Evolutionary conservation across 2,888 invertebrate species (phyloP).

Genomic region (Acleris holmiana): DNA sequence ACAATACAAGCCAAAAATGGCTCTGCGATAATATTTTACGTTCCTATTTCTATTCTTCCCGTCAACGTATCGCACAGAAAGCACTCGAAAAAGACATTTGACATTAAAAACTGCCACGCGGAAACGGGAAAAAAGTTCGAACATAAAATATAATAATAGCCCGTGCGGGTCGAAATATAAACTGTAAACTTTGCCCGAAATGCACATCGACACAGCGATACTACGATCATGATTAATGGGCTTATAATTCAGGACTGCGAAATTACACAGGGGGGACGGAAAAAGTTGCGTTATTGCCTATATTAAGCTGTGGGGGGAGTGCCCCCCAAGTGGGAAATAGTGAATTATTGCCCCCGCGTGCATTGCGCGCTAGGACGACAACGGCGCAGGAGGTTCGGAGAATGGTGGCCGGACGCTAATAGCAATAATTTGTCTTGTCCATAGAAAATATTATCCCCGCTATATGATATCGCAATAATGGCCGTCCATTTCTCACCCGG

Average conservation of each 20-base stretch:
- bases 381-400: conserved; percentile 27
- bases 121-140: conserved; percentile 17
- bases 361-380: conserved; percentile 40
- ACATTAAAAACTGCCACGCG: conserved; percentile 18
- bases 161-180: conserved; percentile 42
- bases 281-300: conserved; percentile 71
- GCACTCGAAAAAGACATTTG: conserved; percentile 10
- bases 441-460: conserved; percentile 37
- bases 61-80: background rate
- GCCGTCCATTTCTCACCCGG: conserved; percentile 31
- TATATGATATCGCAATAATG: conserved; percentile 37
- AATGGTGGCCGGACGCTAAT: conserved; percentile 32
- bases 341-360: conserved; percentile 61
- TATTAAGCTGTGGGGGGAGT: conserved; percentile 60
- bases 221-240: conserved; percentile 66
- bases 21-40: no score
- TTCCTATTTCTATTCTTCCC: no score
- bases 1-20: no score
- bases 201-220: conserved; percentile 51
- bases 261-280: conserved; percentile 56
- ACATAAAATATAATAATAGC: conserved; percentile 35
- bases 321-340: conserved; percentile 53
- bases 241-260: conserved; percentile 68
- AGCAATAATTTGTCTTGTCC: conserved; percentile 37
- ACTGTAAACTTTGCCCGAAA: conserved; percentile 51